Evolutionary conservation across 2,888 invertebrate species (phyloP), one percentile per base, ranked within the genome.

Genomic region (Notocelia uddmanniana): DNA sequence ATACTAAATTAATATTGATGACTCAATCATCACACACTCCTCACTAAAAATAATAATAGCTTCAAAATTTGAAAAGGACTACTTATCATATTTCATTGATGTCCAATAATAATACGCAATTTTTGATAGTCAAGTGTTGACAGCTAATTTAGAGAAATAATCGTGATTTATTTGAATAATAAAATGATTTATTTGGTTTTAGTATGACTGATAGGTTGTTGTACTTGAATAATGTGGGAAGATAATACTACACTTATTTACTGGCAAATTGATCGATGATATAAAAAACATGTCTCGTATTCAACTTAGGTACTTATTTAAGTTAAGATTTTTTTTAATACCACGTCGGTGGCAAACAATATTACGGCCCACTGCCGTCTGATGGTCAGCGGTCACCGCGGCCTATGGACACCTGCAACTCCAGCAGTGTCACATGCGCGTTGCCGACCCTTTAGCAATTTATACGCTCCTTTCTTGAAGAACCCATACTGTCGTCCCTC

Each of bases 1-100:
- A 83, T 78, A 75, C 76, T 79, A 87, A 88, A 88, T 89, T 85
- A 88, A 86, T 85, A 87, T 87, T 89, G 86, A 91, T 90, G 88
- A 84, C 83, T 89, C 83, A 85, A 91, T 90, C 83, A 59, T 26
- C 23, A 58, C 18, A 69, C 73, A 72, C 50, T 76, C 78, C 77
- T 80, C 78, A 74, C 79, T 80, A 80, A 79, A 80, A 81, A 82
- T 82, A 84, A 84, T 83, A 82, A 85, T 83, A 79, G 82, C 80
- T 79, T 75, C 76, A 80, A 83, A 54, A 55, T 45, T 82, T 85
- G 73, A 79, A 81, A 86, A 84, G 81, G 78, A 81, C 81, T 26
- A 45, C 45, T 19, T 50, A 19, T 79, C 78, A 83, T 85, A 83
- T 83, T 83, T 87, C 84, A 87, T 88, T 83, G 78, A 79, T 75